Percentiles rank a stretch among this genome's conserved stretches.
Conservation (phyloP, 2,797 vertebrate species). For the Pteronotus mesoamericanus region DNA sequence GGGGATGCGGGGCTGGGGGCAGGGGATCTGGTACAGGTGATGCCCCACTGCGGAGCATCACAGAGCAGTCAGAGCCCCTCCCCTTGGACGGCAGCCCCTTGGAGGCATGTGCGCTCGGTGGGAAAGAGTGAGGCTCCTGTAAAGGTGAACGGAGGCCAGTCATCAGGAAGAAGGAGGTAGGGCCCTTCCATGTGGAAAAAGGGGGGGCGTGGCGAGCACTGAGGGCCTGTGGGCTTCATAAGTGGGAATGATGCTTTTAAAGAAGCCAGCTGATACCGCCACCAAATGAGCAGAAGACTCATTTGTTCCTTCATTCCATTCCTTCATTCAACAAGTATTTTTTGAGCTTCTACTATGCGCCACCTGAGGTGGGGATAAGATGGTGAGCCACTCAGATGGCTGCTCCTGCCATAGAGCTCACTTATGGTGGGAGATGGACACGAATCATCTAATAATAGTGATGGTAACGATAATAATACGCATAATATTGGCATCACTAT, state of each 20-base stretch:
- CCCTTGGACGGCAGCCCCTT: accelerated
- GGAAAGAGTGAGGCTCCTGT: accelerated
- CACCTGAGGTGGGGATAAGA: not conserved
- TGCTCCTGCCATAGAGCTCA: not conserved
- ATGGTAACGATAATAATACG: too few species aligned
- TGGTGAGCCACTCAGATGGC: not conserved
- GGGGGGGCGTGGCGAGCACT: accelerated
- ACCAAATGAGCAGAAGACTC: not conserved
- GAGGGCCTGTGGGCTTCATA: not conserved
- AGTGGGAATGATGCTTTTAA: not conserved
- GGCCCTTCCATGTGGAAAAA: not conserved
- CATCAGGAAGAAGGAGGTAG: not conserved
- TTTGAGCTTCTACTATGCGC: not conserved
- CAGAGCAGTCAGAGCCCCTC: not conserved
- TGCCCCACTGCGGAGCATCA: too few species aligned
- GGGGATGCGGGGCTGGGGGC: too few species aligned
- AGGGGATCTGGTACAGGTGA: too few species aligned
- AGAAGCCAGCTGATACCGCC: not conserved
- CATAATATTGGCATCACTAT: not conserved
- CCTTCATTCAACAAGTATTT: not conserved
- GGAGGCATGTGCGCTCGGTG: accelerated
- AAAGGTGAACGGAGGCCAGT: too few species aligned
- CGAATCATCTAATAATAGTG: accelerated
- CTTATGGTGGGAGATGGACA: not conserved
- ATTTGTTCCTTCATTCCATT: too few species aligned